Base-by-base conservation (phyloP, 2,888 invertebrate genomes). In the Polymixis flavicincta region DNA sequence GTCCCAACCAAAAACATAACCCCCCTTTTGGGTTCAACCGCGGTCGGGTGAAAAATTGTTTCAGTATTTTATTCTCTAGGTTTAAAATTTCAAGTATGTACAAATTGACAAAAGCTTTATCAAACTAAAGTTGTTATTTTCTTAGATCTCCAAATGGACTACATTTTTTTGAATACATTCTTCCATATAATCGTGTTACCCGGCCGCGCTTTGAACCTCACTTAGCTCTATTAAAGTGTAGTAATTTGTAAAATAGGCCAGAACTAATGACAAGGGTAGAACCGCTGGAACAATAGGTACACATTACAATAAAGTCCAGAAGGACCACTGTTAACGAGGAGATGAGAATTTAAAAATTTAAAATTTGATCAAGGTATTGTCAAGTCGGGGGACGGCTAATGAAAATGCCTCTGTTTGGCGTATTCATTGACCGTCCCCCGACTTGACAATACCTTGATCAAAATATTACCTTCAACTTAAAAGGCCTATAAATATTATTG, bases 231-330 rank as follows among this genome's bases (percentile, higher is more conserved):
- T 76, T 69, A 63, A 52, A 66, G 52, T 45, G 37, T 19, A 59
- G 76, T 80, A 83, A 83, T 83, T 83, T 76, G 66, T 74, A 78
- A 85, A 83, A 78, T 85, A 78, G 81, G 84, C 71, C 85, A 85
- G 71, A 78, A 76, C 75, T 83, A 85, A 85, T 85, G 81, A 83
- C 76, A 76, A 32, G 76, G 55, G 65, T 71, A 70, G 71, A 83
- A 52, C 63, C 22, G 14, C 59, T 67, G 55, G 60, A 80, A 82
- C 84, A 83, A 82, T 76, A 67, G 80, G 45, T 8, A 25, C 70
- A 67, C 61, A 17, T 14, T 7, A 52, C 13, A 71, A 45, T 6
- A 22, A 50, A 48, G 7, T 4, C 4, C 72, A 76, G 67, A 76
- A 82, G 67, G 1, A 8, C n/a, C 14, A 67, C 32, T 22, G 14